Conservation (phyloP, 2,797 vertebrate genomes). For the Anniella stebbinsi region DNA sequence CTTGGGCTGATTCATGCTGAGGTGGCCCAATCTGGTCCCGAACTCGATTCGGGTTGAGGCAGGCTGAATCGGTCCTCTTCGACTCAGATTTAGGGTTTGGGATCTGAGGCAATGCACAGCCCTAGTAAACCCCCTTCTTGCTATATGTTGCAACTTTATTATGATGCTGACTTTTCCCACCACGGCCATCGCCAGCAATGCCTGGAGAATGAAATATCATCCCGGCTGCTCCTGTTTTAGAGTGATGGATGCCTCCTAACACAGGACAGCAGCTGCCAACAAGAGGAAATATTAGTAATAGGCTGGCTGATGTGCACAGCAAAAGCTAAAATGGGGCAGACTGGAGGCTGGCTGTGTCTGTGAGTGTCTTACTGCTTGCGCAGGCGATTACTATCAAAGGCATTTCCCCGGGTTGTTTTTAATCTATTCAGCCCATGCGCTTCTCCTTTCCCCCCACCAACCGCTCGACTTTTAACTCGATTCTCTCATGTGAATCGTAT, state of each 20-base stretch:
- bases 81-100: too few species aligned
- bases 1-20: too few species aligned
- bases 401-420: neutral
- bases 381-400: neutral
- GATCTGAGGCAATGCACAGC: too few species aligned
- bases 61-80: too few species aligned
- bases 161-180: neutral
- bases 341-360: neutral
- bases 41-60: too few species aligned
- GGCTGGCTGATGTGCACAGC: neutral
- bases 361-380: fast-evolving
- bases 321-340: neutral
- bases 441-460: constrained; percentile 4
- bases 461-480: neutral
- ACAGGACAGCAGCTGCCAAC: neutral
- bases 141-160: neutral
- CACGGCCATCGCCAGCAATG: fast-evolving
- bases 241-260: constrained; percentile 15
- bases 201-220: neutral
- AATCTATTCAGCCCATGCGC: neutral
- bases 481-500: constrained; percentile 30
- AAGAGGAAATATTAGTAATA: fast-evolving
- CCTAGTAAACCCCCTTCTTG: neutral
- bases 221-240: neutral
- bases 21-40: too few species aligned